Evolutionary conservation across 2,113 vertebrate genomes (phyloP).

Genomic region (Uria aalge): DNA sequence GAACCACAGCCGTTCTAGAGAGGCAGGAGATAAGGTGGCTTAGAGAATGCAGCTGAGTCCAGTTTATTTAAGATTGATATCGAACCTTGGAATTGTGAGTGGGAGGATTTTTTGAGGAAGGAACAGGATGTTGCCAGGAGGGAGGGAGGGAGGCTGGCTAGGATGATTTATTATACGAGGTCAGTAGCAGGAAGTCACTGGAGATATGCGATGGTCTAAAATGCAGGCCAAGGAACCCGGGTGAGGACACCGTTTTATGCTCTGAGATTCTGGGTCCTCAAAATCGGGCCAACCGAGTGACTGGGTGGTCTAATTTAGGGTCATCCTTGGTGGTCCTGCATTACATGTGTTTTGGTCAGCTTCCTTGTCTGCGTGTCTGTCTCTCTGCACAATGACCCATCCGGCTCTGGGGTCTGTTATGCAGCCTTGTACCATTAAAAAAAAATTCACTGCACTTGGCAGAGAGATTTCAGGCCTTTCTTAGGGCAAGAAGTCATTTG

Average conservation of each 20-base stretch:
- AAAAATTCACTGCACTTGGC: neutral
- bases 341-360: slow-evolving; percentile 1
- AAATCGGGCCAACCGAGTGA: neutral
- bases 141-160: slow-evolving; percentile 32
- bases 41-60: slow-evolving; percentile 31
- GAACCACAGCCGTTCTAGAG: slow-evolving; percentile 48
- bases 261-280: neutral
- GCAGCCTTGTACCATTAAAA: neutral
- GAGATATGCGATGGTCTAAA: slow-evolving; percentile 10
- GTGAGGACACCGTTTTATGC: neutral
- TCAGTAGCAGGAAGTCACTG: slow-evolving; percentile 58
- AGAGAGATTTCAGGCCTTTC: neutral
- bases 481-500: neutral
- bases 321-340: slow-evolving; percentile 55
- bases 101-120: slow-evolving; percentile 56
- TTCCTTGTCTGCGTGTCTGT: neutral
- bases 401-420: neutral
- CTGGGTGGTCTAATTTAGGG: slow-evolving; percentile 64
- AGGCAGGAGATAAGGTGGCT: slow-evolving; percentile 66
- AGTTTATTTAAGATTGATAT: slow-evolving; percentile 77
- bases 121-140: slow-evolving; percentile 73
- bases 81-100: slow-evolving; percentile 61
- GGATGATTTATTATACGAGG: slow-evolving; percentile 44
- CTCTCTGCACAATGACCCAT: neutral
- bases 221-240: neutral